Conservation (phyloP, 2,797 vertebrate species). For the Rhinatrema bivittatum region DNA sequence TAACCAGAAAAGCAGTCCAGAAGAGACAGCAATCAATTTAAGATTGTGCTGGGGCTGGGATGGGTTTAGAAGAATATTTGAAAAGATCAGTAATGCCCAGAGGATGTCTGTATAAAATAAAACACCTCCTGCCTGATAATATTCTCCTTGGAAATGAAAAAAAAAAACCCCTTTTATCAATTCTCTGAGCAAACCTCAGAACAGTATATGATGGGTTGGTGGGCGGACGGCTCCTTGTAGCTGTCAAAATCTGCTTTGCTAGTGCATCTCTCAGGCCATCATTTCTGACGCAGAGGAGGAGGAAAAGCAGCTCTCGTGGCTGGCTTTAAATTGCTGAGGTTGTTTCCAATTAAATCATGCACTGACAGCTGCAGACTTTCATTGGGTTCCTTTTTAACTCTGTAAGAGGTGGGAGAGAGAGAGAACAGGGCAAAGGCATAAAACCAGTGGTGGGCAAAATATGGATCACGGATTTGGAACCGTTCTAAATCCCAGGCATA, state of each 20-base stretch:
- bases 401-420: conserved; percentile 30
- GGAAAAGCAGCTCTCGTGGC: conserved; percentile 26
- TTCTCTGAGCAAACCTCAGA: conserved; percentile 17
- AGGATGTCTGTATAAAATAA: too few species aligned
- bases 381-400: conserved; percentile 30
- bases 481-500: too few species aligned
- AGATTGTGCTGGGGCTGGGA: too few species aligned
- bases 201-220: conserved; percentile 3
- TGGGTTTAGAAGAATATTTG: too few species aligned
- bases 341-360: conserved; percentile 46
- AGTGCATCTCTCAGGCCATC: conserved; percentile 17
- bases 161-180: conserved; percentile 16
- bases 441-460: too few species aligned
- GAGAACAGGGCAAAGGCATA: too few species aligned
- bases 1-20: too few species aligned
- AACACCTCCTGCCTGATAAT: too few species aligned
- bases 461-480: too few species aligned
- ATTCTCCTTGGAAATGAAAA: conserved; percentile 18
- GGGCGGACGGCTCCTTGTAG: conserved; percentile 4
- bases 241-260: conserved; percentile 16
- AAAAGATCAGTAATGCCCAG: too few species aligned
- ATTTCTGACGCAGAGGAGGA: conserved; percentile 29
- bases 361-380: conserved; percentile 43
- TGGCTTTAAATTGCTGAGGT: conserved; percentile 31
- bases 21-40: too few species aligned